Percentiles rank a stretch among this genome's conserved stretches.
phyloP scores from a whole-genome alignment of 2,888 invertebrate genomes.

The Eucera pruinosa region DNA sequence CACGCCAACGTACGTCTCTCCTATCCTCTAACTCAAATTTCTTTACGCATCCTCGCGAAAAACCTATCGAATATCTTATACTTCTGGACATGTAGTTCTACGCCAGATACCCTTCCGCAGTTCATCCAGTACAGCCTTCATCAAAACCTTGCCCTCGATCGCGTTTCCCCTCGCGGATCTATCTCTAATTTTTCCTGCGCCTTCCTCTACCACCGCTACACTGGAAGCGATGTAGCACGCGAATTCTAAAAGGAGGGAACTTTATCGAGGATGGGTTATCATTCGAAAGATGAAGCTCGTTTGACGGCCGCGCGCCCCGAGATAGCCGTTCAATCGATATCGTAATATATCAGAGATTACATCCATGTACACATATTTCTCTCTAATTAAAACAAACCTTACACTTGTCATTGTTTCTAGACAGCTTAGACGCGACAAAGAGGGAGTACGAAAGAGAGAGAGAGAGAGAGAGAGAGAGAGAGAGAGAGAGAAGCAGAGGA shows the following conservation, averaged over 20 bases:
- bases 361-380: slow-evolving; percentile 38
- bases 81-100: slow-evolving; percentile 61
- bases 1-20: neutral
- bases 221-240: too few species aligned
- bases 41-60: neutral
- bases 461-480: too few species aligned
- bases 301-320: slow-evolving; percentile 49
- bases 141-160: slow-evolving; percentile 5
- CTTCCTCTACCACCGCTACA: too few species aligned
- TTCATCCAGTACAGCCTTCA: slow-evolving; percentile 46
- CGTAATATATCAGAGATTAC: slow-evolving; percentile 49
- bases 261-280: too few species aligned
- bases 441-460: too few species aligned
- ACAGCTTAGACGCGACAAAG: too few species aligned
- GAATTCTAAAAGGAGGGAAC: too few species aligned
- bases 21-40: neutral
- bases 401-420: too few species aligned
- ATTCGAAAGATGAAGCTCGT: slow-evolving; percentile 36
- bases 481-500: too few species aligned
- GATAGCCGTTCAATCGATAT: slow-evolving; percentile 52
- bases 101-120: slow-evolving; percentile 55
- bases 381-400: slow-evolving; percentile 56
- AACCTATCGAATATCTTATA: slow-evolving; percentile 21
- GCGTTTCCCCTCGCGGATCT: too few species aligned
- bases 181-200: too few species aligned